phyloP scores from a whole-genome alignment of 1,140 invertebrate genomes.

The Macrobrachium nipponense region DNA sequence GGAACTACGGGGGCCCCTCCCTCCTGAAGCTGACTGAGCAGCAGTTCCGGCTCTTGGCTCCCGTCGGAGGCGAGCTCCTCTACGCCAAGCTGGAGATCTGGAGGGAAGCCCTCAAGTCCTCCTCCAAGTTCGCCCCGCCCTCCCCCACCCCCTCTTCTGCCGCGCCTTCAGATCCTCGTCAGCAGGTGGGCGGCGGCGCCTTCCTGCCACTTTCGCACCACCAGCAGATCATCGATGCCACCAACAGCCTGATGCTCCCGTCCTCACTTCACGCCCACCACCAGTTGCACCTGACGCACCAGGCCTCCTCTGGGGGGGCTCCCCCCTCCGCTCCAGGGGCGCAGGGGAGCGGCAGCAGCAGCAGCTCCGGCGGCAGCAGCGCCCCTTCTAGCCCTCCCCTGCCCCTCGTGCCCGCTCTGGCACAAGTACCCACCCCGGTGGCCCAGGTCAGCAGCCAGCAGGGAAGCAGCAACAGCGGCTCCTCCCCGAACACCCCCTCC shows the following conservation, averaged over 20 bases:
- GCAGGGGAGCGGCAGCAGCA: not conserved
- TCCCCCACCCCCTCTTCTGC: slow-evolving; percentile 11
- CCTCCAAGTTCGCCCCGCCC: slow-evolving; percentile 47
- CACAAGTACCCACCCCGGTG: slow-evolving; percentile 51
- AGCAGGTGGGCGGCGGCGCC: slow-evolving; percentile 54
- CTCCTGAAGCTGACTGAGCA: slow-evolving; percentile 83
- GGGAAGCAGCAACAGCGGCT: slow-evolving; percentile 36
- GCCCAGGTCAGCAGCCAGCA: slow-evolving; percentile 46
- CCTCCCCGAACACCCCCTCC: not conserved
- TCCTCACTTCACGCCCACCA: slow-evolving; percentile 18
- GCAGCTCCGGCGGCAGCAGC: not conserved
- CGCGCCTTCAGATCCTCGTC: not conserved
- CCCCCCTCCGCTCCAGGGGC: not conserved
- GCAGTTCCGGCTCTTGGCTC: slow-evolving; percentile 84
- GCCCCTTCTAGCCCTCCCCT: slow-evolving; percentile 40
- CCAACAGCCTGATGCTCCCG: not conserved
- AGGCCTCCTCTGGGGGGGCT: not conserved
- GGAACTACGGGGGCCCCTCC: slow-evolving; percentile 80
- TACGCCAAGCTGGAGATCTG: slow-evolving; percentile 92
- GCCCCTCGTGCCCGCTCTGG: slow-evolving; percentile 63
- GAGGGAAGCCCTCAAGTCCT: slow-evolving; percentile 78
- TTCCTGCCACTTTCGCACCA: slow-evolving; percentile 58
- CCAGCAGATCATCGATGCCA: slow-evolving; percentile 39
- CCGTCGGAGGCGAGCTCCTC: slow-evolving; percentile 85
- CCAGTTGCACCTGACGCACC: not conserved